A percentile compares a stretch with the other conserved stretches of the same genome.
These are phyloP conservation scores for Acanthosoma haemorrhoidale DNA, from an alignment of 2,888 invertebrate genomes.

Conservation along the genomic window DNA sequence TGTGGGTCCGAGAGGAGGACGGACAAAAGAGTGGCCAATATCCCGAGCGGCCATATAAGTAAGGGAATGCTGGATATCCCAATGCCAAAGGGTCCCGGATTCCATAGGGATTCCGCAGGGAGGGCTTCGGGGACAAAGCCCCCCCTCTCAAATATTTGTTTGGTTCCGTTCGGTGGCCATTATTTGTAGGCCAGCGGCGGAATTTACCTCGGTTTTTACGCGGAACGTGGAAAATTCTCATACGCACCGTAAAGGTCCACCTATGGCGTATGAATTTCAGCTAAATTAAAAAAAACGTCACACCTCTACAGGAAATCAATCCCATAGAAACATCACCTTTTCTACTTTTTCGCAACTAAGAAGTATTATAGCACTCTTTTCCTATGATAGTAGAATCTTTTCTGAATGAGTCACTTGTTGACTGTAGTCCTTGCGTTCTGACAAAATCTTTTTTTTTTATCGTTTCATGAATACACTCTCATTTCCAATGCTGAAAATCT, in stretches of 20 bases:
- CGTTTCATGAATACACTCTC: too few relatives aligned
- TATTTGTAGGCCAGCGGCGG: slow-evolving; percentile 9
- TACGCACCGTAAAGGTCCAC: background rate
- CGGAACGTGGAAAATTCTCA: slow-evolving; percentile 13
- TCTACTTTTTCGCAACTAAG: too few relatives aligned
- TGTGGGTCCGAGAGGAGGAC: slow-evolving; percentile 1
- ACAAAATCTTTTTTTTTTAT: too few relatives aligned
- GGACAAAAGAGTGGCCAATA: slow-evolving; percentile 26
- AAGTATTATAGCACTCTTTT: too few relatives aligned
- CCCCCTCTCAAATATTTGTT: slow-evolving; percentile 31
- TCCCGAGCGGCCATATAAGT: slow-evolving; percentile 22
- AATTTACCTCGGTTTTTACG: slow-evolving; percentile 16
- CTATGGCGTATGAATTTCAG: too few relatives aligned
- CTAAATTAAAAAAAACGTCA: too few relatives aligned
- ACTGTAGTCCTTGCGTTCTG: too few relatives aligned
- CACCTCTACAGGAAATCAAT: too few relatives aligned
- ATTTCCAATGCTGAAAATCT: too few relatives aligned
- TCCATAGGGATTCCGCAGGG: slow-evolving; percentile 15
- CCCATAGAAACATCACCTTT: too few relatives aligned
- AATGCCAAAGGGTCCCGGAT: slow-evolving; percentile 2
- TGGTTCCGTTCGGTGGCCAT: slow-evolving; percentile 20
- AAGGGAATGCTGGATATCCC: slow-evolving; percentile 28
- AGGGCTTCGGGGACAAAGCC: slow-evolving; percentile 11
- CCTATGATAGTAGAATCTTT: too few relatives aligned
- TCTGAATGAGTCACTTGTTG: too few relatives aligned